Base-by-base conservation (phyloP, 2,113 vertebrate species). In the Scolopax mira region DNA sequence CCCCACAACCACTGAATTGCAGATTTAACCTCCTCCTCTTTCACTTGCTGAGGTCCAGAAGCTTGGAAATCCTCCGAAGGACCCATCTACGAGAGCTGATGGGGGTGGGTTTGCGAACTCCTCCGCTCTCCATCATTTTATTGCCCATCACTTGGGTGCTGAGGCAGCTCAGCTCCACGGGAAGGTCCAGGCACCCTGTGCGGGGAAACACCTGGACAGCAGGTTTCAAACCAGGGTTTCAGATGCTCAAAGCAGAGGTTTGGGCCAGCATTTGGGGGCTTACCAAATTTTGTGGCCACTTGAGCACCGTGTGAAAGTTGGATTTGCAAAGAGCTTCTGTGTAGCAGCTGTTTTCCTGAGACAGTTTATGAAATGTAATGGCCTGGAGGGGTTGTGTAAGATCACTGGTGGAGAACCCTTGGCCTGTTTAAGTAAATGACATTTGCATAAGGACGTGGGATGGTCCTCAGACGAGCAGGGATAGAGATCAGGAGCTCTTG, bases 361-460 rank as follows among this genome's bases (percentile, higher is more conserved):
- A 1, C 1, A 5, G 22, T 39, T 86, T 75, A 5, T 79, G 72
- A 69, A 39, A 72, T 7, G 41, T 6, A 17, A 6, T 5, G 67
- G 41, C 69, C 31, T 55, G 3, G 21, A 52, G 54, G 0, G 0
- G 54, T 84, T 94, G 78, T n/a, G 44, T 33, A 35, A 69, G 78
- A 66, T 69, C 52, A 8, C 11, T 2, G 1, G 30, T 6, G 39
- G 64, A 55, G 82, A 66, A 14, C 44, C 4, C 1, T 6, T 7
- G n/a, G 48, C 22, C 65, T 73, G 42, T 21, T 62, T 24, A 41
- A 85, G 73, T 60, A 74, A 91, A 73, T 79, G 66, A 27, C 17
- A 49, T 96, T 96, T 93, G 81, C 91, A 78, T 88, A 48, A 94
- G 86, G 73, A 67, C 1, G 19, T 89, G 86, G 86, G 93, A 92